phyloP scores from a whole-genome alignment of 2,113 vertebrate genomes.

The Barbus barbus region DNA sequence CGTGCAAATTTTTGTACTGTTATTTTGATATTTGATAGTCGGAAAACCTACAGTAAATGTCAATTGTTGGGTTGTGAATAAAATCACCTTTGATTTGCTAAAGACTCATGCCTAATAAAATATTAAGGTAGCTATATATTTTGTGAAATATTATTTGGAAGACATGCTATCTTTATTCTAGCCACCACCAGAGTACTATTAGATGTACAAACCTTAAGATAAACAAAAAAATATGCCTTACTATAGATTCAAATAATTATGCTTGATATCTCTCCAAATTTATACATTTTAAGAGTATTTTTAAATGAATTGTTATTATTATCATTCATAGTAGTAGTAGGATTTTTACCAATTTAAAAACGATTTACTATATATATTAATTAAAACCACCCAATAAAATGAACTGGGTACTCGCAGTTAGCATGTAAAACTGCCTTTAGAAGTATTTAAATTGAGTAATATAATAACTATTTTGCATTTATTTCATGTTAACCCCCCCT shows the following conservation, averaged over 20 bases:
- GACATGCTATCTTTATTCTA: background rate
- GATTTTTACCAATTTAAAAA: background rate
- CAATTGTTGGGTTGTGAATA: background rate
- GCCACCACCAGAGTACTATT: background rate
- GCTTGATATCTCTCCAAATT: background rate
- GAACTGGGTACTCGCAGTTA: background rate
- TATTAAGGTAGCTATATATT: background rate
- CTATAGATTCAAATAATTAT: background rate
- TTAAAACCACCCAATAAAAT: background rate
- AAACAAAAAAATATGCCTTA: background rate
- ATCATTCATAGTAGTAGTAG: background rate
- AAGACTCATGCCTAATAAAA: no score
- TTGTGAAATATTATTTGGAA: background rate
- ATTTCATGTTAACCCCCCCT: slow-evolving; percentile 21
- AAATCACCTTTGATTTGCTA: background rate
- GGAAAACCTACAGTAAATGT: background rate
- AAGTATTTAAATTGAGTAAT: slow-evolving; percentile 1
- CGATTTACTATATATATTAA: background rate
- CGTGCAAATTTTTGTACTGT: background rate
- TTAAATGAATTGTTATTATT: background rate
- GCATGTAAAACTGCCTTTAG: background rate
- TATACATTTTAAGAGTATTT: background rate
- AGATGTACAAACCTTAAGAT: background rate
- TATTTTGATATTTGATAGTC: slow-evolving; percentile 4
- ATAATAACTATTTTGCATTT: background rate